Evolutionary conservation across 2,888 invertebrate species (phyloP).

Genomic region (Mechanitis messenoides): DNA sequence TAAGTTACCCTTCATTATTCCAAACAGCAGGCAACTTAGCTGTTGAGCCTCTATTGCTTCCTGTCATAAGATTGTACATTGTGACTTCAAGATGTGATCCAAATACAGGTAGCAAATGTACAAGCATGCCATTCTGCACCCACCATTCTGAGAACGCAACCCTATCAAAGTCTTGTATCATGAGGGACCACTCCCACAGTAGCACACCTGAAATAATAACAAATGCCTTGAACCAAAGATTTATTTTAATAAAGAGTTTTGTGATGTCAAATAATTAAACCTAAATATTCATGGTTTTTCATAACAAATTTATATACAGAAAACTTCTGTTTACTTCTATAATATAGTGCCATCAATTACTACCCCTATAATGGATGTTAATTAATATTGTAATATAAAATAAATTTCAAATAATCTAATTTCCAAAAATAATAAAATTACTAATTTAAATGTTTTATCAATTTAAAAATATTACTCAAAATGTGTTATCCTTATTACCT

Average conservation of each 20-base stretch:
- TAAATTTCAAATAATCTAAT: too few species aligned
- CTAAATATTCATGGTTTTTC: too few species aligned
- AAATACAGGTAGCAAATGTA: constrained; percentile 78
- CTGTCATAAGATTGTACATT: constrained; percentile 77
- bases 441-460: too few species aligned
- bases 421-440: too few species aligned
- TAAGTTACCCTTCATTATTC: constrained; percentile 68
- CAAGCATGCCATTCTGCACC: constrained; percentile 75
- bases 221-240: neutral
- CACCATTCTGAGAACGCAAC: constrained; percentile 76
- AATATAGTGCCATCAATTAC: too few species aligned
- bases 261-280: too few species aligned
- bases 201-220: constrained; percentile 65
- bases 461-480: neutral
- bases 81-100: constrained; percentile 81
- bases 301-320: too few species aligned
- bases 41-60: constrained; percentile 75
- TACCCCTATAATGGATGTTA: too few species aligned
- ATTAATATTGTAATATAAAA: too few species aligned
- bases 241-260: neutral
- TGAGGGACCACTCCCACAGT: constrained; percentile 86
- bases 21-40: constrained; percentile 79
- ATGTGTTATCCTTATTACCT: constrained; percentile 55
- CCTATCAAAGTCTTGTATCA: constrained; percentile 54
- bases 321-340: too few species aligned